Base-by-base conservation (phyloP, 2,888 invertebrate genomes). In the Chirona hameri region DNA sequence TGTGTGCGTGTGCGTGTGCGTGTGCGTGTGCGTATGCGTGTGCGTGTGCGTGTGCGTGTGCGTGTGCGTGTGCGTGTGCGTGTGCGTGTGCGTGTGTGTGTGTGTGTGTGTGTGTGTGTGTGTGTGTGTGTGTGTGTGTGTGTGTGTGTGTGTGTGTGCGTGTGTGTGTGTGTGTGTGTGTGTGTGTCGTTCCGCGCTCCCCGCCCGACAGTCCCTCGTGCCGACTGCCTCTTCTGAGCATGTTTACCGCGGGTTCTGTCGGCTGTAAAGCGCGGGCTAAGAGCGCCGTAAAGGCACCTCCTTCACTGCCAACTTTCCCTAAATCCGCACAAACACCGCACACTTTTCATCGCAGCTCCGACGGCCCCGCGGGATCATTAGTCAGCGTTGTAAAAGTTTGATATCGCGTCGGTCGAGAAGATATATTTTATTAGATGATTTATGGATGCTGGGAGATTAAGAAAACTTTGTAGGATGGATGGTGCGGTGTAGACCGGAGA, bases 381-480 rank as follows among this genome's bases (percentile, higher is more conserved):
- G n/a, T 65, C 65, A 65, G 27, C 27, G 9, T 65, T 65, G 65
- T 65, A 65, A 65, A 65, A 65, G 65, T 65, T 65, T 65, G 65
- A 65, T 65, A 65, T n/a, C 65, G 27, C 65, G 27, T 21, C 65
- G 27, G 65, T 65, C 65, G 65, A 27, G 27, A 27, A n/a, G 65
- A 65, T 65, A 65, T 65, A 65, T 65, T 65, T 65, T 65, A 65
- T 65, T 65, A 65, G 65, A 65, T 65, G 65, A 65, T 65, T 65
- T 65, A 65, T 65, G 65, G 27, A 65, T 27, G 27, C 65, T 27
- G 14, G 65, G 65, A 65, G 65, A 65, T 65, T 65, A 65, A 65
- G 65, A 65, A n/a, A 65, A 65, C 65, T 65, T 65, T 27, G 27
- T 3, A 65, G n/a, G 27, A 65, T 65, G 21, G 65, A 65, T 65